Evolutionary conservation across 1,140 invertebrate genomes (phyloP), one percentile per base, ranked within the genome.

Genomic region (Plutomurus gul): DNA sequence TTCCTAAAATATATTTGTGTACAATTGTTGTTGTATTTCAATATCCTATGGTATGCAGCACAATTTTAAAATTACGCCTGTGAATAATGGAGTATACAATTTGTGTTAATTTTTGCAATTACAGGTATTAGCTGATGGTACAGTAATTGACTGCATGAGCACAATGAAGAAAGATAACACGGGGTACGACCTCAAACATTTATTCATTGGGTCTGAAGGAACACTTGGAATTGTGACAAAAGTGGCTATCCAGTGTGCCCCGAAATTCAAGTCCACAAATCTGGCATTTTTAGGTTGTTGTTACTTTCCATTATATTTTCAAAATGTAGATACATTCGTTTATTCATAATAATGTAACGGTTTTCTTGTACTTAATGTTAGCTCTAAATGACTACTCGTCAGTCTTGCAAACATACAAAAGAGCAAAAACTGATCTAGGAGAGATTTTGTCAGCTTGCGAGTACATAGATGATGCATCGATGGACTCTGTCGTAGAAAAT

Each of bases 121-220:
- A 85, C 76, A 95, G 92, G 96, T 99, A 3, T 90, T 95, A 86
- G 93, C 96, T 4, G 91, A 95, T 88, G 96, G 96, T 0, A 90
- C 93, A 75, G 87, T 99, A 1, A 85, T 99, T 11, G 92, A 99
- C 85, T 92, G 93, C 80, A 88, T 99, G 84, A 93, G 91, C 77
- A 90, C 91, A 4, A 87, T 99, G 79, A 94, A 96, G 85, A 99
- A 99, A 87, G 96, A 99, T 85, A 99, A 99, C 85, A 99, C 97
- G 0, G 96, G 96, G 0, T 98, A 97, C 86, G 95, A 99, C 85
- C 87, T 98, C 77, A 98, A 98, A 85, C 96, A 99, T 85, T 86
- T 99, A 60, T 99, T 99, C 85, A 96, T 99, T 84, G 98, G 98
- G 10, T 95, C 95, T 0, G 98, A 99, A 89, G 98, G 98, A 56